These are phyloP conservation scores for Eubasilissa splendida DNA, from an alignment of 2,888 invertebrate genomes.

Conservation along the genomic window DNA sequence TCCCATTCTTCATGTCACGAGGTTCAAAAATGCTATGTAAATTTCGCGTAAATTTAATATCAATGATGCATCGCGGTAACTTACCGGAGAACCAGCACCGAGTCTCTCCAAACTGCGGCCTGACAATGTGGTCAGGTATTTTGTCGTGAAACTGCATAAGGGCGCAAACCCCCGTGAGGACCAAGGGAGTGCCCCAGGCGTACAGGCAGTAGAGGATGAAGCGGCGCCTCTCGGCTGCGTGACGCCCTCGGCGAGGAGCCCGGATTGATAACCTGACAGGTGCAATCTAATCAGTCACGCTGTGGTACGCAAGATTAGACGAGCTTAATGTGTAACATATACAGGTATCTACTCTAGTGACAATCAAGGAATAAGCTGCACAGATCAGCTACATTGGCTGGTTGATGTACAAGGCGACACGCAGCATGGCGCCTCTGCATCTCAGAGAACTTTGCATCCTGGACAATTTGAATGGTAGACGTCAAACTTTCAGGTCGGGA, in stretches of 20 bases:
- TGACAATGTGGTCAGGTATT: constrained; percentile 67
- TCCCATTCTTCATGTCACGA: too few relatives aligned
- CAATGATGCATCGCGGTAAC: constrained; percentile 40
- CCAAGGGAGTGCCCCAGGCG: constrained; percentile 78
- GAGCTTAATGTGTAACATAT: too few relatives aligned
- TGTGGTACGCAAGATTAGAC: too few relatives aligned
- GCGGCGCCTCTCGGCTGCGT: constrained; percentile 71
- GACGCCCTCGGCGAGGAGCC: constrained; percentile 67
- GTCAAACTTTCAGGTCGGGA: too few relatives aligned
- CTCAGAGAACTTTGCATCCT: too few relatives aligned
- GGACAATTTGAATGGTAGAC: too few relatives aligned
- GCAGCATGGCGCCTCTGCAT: too few relatives aligned
- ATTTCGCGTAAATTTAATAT: not conserved
- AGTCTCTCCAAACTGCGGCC: constrained; percentile 72
- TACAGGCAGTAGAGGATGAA: constrained; percentile 78
- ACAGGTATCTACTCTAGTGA: too few relatives aligned
- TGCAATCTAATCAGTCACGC: not conserved
- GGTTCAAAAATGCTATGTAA: too few relatives aligned
- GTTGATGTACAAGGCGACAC: too few relatives aligned
- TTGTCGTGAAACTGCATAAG: constrained; percentile 72
- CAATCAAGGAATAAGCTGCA: too few relatives aligned
- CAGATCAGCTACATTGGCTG: too few relatives aligned
- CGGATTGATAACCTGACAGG: constrained; percentile 69
- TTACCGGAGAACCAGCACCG: constrained; percentile 77
- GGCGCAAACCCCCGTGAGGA: constrained; percentile 70